Percentiles rank a stretch among this genome's conserved stretches.
phyloP scores from a whole-genome alignment of 2,797 vertebrate genomes.

The Tarsius wallacei region DNA sequence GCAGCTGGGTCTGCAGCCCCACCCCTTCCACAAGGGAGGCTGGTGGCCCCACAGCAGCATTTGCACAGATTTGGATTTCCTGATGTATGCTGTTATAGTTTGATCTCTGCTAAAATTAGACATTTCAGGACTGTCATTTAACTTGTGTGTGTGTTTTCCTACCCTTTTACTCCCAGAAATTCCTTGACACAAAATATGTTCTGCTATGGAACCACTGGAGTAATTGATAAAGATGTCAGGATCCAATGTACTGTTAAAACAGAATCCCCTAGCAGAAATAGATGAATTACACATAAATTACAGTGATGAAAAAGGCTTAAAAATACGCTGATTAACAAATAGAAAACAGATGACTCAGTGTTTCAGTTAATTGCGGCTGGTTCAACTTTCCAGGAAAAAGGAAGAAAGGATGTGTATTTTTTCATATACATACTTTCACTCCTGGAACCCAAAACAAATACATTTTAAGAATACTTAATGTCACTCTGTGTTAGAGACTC shows the following conservation, averaged over 20 bases:
- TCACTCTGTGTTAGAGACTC: not conserved
- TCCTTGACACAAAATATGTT: not conserved
- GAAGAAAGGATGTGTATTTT: not conserved
- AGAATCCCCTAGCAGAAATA: not conserved
- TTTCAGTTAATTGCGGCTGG: not conserved
- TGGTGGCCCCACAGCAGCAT: not conserved
- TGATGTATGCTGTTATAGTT: no score
- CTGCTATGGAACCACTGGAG: not conserved
- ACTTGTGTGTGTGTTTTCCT: not conserved
- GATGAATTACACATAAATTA: not conserved
- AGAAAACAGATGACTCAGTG: not conserved
- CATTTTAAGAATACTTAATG: not conserved
- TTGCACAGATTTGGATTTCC: not conserved
- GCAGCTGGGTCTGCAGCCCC: not conserved
- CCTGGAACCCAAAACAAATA: not conserved
- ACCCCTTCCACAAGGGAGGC: rapidly evolving
- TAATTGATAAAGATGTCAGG: not conserved
- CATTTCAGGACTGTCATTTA: not conserved
- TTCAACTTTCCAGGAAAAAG: not conserved
- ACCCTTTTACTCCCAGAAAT: not conserved
- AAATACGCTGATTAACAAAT: not conserved
- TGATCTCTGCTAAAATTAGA: not conserved
- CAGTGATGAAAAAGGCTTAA: not conserved
- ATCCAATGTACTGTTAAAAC: not conserved
- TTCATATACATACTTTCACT: not conserved